Percentiles rank a stretch among this genome's conserved stretches.
These are phyloP conservation scores for Sardina pilchardus DNA, from an alignment of 2,113 vertebrate genomes.

Conservation along the genomic window DNA sequence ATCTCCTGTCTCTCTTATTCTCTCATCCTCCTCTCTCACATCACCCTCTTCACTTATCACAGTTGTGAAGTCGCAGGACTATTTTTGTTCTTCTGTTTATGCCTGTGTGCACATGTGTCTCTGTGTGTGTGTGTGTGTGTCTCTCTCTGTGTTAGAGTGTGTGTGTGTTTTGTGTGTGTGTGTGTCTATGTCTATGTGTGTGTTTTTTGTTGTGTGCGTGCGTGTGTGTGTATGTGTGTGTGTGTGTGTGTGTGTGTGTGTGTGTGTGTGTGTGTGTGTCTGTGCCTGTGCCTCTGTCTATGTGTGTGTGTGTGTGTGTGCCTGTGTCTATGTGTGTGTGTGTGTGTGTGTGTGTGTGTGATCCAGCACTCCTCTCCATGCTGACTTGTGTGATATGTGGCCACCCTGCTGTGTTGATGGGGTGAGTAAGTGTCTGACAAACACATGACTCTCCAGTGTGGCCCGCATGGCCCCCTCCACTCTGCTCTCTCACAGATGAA, in stretches of 20 bases:
- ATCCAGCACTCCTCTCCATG: neutral
- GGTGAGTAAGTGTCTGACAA: neutral
- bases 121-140: conserved; percentile 1
- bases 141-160: neutral
- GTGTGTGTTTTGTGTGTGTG: too few relatives aligned
- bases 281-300: neutral
- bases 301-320: neutral
- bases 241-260: neutral
- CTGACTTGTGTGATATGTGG: neutral
- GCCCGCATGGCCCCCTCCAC: neutral
- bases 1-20: too few relatives aligned
- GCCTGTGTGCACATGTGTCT: neutral
- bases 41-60: too few relatives aligned
- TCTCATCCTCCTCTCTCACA: too few relatives aligned
- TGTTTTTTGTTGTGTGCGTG: too few relatives aligned
- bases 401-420: neutral
- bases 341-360: neutral
- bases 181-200: too few relatives aligned
- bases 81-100: neutral
- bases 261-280: neutral
- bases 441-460: neutral
- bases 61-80: too few relatives aligned
- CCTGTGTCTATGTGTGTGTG: neutral
- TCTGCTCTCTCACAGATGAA: neutral
- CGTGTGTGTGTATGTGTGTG: neutral